Evolutionary conservation across 2,113 vertebrate genomes (phyloP).

Genomic region (Phalacrocorax pelagicus): DNA sequence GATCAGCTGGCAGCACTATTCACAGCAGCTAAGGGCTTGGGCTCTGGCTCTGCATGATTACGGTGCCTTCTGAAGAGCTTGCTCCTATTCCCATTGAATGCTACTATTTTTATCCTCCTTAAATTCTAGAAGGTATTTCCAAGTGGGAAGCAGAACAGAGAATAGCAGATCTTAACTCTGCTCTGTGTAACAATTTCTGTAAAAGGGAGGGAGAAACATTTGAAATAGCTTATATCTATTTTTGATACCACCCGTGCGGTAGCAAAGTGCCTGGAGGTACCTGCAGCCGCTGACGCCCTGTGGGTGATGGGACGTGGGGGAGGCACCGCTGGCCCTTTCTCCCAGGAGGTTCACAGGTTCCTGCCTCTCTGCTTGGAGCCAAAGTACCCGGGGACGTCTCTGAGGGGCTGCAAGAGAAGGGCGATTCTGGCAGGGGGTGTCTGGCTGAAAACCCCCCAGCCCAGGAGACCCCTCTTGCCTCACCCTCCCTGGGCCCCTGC

Average conservation of each 20-base stretch:
- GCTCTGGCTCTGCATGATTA: not conserved
- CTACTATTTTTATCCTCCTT: constrained; percentile 47
- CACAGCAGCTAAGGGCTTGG: not conserved
- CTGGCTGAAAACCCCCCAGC: not conserved
- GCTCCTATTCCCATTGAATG: not conserved
- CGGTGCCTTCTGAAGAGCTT: constrained; percentile 11
- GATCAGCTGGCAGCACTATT: not conserved
- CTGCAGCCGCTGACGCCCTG: not conserved
- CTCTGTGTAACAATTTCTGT: not conserved
- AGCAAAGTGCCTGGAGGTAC: not conserved
- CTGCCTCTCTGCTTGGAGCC: not conserved
- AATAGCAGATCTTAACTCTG: not conserved
- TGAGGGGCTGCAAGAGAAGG: accelerated
- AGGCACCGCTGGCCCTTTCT: not conserved
- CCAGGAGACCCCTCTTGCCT: not conserved
- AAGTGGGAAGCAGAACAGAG: constrained; percentile 27
- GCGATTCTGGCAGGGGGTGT: not conserved
- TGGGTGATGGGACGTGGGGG: not conserved
- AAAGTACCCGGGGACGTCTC: not conserved
- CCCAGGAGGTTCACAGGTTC: accelerated
- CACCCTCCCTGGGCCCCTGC: not conserved
- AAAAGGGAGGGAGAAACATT: not conserved
- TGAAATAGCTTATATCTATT: not conserved
- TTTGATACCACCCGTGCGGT: not conserved
- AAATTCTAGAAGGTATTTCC: constrained; percentile 51